Evolutionary conservation across 2,797 vertebrate genomes (phyloP).

Genomic region (Paguma larvata): DNA sequence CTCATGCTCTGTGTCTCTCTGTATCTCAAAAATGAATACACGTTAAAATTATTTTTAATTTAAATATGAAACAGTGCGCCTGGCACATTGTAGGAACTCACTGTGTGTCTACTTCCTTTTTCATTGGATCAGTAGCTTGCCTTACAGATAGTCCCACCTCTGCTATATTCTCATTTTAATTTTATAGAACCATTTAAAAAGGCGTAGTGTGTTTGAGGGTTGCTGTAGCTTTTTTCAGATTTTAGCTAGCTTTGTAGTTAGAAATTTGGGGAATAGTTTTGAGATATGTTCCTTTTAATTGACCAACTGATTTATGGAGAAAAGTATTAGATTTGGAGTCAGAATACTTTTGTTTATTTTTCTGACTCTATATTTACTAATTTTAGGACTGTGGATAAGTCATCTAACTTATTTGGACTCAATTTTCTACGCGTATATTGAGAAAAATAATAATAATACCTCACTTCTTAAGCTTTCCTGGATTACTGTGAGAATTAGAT

Average conservation of each 20-base stretch:
- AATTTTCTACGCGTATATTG: background rate
- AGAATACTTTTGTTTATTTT: slow-evolving; percentile 40
- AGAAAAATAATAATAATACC: background rate
- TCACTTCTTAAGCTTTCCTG: background rate
- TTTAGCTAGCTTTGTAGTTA: slow-evolving; percentile 15
- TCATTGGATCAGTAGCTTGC: background rate
- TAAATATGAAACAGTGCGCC: background rate
- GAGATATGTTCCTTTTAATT: background rate
- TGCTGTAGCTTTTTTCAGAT: background rate
- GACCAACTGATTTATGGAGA: background rate
- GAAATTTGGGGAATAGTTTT: slow-evolving; percentile 22
- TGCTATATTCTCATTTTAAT: background rate
- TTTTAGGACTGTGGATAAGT: background rate
- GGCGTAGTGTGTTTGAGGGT: background rate
- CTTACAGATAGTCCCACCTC: background rate
- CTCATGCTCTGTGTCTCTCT: no score
- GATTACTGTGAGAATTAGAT: background rate
- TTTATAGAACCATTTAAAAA: background rate
- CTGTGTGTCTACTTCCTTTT: background rate
- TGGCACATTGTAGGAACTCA: background rate
- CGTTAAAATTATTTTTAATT: no score
- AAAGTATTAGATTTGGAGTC: background rate
- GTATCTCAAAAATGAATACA: no score
- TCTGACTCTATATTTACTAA: background rate
- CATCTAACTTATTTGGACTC: background rate